Evolutionary conservation across 2,888 invertebrate species (phyloP), one percentile per base, ranked within the genome.

Genomic region (Microctonus brassicae): DNA sequence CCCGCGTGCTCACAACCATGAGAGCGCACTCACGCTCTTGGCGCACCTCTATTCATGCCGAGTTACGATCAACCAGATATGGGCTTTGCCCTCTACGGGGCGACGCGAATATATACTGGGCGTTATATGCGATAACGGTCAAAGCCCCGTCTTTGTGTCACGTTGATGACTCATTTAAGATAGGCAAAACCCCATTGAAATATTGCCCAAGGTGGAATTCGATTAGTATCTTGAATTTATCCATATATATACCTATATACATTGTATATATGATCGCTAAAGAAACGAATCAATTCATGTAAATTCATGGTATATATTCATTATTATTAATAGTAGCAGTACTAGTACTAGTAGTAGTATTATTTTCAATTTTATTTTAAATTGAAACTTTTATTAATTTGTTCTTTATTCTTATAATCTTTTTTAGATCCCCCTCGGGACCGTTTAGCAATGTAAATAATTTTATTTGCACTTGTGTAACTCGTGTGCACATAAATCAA

Each of bases 31-130:
- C 34, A 64, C 53, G 52, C 57, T 58, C 58, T 67, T 74, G 74
- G 71, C 73, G 73, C 77, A 73, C 75, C 76, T 76, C 77, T 74
- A 77, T 77, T 77, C 77, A 77, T 75, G 72, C 76, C 69, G 67
- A 76, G 77, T 76, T 77, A 77, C 77, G 77, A 77, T 77, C 77
- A 70, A 71, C 72, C 75, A 74, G 77, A 77, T 77, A 77, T 73
- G 74, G 75, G 60, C 65, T 75, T 69, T 76, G 74, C 77, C 76
- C 77, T 74, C 53, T 34, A 39, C 52, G 61, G 65, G 60, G 66
- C 70, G 70, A 71, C 66, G 66, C 70, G 66, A 71, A 71, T 71
- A 71, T 67, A 67, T 71, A 53, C 66, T 61, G 70, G 60, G 70
- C 70, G 70, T 71, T 71, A 72, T 42, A 42, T 47, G 67, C 72